A percentile compares a stretch with the other conserved stretches of the same genome.
Evolutionary conservation across 1,140 invertebrate species (phyloP).

Genomic region (Aphaenogaster rudis): DNA sequence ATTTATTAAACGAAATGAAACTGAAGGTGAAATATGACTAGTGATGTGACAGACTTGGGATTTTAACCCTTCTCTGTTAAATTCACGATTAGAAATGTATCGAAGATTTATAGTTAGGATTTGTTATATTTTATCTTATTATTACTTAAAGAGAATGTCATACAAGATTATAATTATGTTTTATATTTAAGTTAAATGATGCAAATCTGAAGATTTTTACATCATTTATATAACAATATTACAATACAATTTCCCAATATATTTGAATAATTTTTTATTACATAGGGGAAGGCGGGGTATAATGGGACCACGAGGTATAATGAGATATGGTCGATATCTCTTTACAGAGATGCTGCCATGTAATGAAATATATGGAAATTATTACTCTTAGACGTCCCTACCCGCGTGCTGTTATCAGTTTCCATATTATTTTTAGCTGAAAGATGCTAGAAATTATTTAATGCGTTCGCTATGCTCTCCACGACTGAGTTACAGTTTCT

Average conservation of each 20-base stretch:
- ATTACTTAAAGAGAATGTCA: neutral
- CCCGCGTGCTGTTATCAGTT: no score
- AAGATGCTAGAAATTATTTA: no score
- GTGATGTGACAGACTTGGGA: neutral
- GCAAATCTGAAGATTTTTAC: neutral
- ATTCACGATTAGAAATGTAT: neutral
- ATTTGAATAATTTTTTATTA: neutral
- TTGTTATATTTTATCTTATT: neutral
- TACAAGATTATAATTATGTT: neutral
- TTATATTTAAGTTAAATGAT: slow-evolving; percentile 5
- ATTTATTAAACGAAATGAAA: slow-evolving; percentile 12
- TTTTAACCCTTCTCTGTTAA: neutral
- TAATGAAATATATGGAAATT: no score
- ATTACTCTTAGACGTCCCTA: no score
- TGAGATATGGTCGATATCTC: no score
- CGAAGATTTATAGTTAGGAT: neutral
- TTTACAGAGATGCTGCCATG: no score
- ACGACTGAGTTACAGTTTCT: no score
- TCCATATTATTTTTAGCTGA: no score
- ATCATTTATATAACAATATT: neutral
- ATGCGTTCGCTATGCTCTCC: no score
- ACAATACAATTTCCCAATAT: neutral
- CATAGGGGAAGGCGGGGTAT: no score
- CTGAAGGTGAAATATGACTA: neutral
- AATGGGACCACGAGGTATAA: no score